Base-by-base conservation (phyloP, 2,797 vertebrate species). In the Smutsia temminckii region DNA sequence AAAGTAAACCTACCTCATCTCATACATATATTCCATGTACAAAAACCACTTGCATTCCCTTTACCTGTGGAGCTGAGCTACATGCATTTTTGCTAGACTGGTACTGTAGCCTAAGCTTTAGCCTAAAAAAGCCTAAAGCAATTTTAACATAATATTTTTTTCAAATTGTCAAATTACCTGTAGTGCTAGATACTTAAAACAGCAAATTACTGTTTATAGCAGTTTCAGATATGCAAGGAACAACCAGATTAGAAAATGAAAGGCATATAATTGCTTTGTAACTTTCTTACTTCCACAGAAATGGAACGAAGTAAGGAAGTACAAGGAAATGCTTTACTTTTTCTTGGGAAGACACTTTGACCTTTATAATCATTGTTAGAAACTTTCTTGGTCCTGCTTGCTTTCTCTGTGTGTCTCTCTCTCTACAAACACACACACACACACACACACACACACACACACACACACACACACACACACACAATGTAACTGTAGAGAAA, bases 71-170 rank as follows among this genome's bases (percentile, higher is more conserved):
- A 42, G 27, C 59, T 49, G 8, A 75, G 34, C 63, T 9, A 17
- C n/a, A 1, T 2, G 46, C 10, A 63, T 53, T 63, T 80, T 59
- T 13, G 18, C 61, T 27, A 27, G 13, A 32, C 27, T 77, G 57
- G 4, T 13, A 8, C 37, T 63, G 0, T 34, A 85, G 53, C 34
- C 18, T 2, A 18, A 59, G 63, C 40, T 77, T n/a, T n/a, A n/a
- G n/a, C n/a, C n/a, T n/a, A n/a, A n/a, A n/a, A n/a, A n/a, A n/a
- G 16, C 42, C 51, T 64, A 85, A 42, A 96, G 79, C 63, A 92
- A 81, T 51, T 68, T 77, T 61, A 81, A 61, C 68, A 25, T 17
- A 85, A 49, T 72, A 63, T 10, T 17, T 81, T 57, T 85, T 61
- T 68, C 37, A 40, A 83, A 61, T 20, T 93, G 92, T 90, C 55